Base-by-base conservation (phyloP, 2,113 vertebrate genomes). In the Xyrauchen texanus region DNA sequence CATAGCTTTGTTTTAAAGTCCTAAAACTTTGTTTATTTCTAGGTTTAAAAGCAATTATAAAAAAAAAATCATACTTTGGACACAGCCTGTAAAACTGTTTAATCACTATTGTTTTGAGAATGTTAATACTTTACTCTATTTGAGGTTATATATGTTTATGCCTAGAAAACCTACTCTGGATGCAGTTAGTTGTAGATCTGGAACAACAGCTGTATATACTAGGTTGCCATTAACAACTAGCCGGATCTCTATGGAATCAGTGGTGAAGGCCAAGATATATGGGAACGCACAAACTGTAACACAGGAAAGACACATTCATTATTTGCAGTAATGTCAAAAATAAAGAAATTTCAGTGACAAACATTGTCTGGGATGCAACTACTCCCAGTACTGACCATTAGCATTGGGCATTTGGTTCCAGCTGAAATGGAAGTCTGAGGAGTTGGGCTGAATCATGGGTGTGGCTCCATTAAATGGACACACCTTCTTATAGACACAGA, bases 321-420 rank as follows among this genome's bases (percentile, higher is more conserved):
- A 52, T 6, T 47, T 49, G 11, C 79, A 73, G 82, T 34, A 34
- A 34, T 34, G 55, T 49, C 34, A 12, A 57, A 57, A 8, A 51
- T 53, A 21, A 15, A 21, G 9, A 67, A 8, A 13, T 10, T 45
- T 42, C 7, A 12, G 58, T 15, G 9, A 16, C 10, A 60, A 61
- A 16, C 21, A 34, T 34, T 21, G 49, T 49, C 80, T 78, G 80
- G 21, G 21, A 34, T 34, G 52, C 16, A 63, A 4, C 8, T 11
- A 52, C 11, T 47, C 21, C 11, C 79, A 73, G 82, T 86, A 89
- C 95, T 91, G 94, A 99, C 98, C 98, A 51, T 98, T 95, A 4
- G 95, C 94, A 13, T 93, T 95, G 64, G 98, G 98, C 93, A 98
- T 96, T 91, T 99, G 98, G 91, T 99, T 99, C 98, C 98, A 99